Conservation (phyloP, 2,113 vertebrate genomes). For the Callionymus lyra region DNA sequence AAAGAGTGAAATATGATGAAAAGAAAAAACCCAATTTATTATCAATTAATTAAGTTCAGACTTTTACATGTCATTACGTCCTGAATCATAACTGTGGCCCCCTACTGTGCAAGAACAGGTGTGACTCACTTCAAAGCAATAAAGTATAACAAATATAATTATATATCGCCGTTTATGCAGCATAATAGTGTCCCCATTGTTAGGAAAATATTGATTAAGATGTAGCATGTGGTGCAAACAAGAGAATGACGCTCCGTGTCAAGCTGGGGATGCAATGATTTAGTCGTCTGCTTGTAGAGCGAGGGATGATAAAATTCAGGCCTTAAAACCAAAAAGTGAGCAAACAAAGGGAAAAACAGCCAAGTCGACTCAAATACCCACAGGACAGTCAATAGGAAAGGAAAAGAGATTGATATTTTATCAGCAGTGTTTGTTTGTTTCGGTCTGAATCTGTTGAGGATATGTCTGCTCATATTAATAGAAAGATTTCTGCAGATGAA, state of each 20-base stretch:
- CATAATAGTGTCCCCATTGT: conserved; percentile 23
- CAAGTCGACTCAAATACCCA: conserved; percentile 42
- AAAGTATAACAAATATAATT: conserved; percentile 23
- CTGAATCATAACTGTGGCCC: not conserved
- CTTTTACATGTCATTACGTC: no score
- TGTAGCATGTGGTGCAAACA: conserved; percentile 36
- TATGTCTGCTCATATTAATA: conserved; percentile 44
- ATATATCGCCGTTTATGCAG: conserved; percentile 33
- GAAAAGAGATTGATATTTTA: conserved; percentile 57
- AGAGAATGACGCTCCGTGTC: conserved; percentile 34
- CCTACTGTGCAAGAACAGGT: conserved; percentile 23
- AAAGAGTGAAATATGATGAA: no score
- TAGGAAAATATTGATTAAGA: conserved; percentile 49
- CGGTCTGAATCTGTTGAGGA: conserved; percentile 45
- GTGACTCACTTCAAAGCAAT: conserved; percentile 33
- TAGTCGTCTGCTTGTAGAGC: conserved; percentile 23
- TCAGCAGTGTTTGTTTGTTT: conserved; percentile 55
- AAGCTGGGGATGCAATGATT: conserved; percentile 33
- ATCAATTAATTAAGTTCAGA: no score
- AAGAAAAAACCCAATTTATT: no score
- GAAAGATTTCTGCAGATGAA: conserved; percentile 33
- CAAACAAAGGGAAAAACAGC: conserved; percentile 50
- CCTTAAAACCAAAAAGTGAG: conserved; percentile 44
- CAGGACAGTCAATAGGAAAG: conserved; percentile 34
- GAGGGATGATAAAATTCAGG: conserved; percentile 53